Base-by-base conservation (phyloP, 64 coral and sea anemone species). In the Anthopleura sola region DNA sequence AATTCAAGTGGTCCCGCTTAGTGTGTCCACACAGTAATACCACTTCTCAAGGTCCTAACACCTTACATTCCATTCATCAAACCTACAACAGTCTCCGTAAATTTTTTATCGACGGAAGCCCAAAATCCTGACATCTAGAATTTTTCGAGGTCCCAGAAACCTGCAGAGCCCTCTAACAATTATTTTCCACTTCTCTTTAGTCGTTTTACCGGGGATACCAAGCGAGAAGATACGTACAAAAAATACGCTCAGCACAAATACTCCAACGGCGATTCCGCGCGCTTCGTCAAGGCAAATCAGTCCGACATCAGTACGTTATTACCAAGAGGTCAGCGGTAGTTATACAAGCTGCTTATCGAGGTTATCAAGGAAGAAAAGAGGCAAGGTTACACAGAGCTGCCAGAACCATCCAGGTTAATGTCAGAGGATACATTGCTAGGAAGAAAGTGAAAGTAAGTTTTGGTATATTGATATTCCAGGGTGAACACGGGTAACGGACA, bases 311-410 rank as follows among this genome's bases (percentile, higher is more conserved):
- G 17, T 98, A 93, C 90, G 28, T 74, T 0, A 68, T 39, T 46
- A 18, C 84, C 48, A 98, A 86, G 69, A 47, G 37, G 29, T 83
- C 86, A 54, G 51, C 74, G 39, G 18, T 94, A 50, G 49, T 77
- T 16, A 32, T 98, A 32, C 96, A 98, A 56, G 89, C 95, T 31
- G 68, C 86, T 77, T 94, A 94, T 86, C 86, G 92, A 2, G 95
- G 95, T 31, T 75, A 86, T 68, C 31, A 55, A 26, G 85, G 47
- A 75, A 89, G 95, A 44, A 55, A 75, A 68, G n/a, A 77, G 5
- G 69, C 89, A 37, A 80, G 37, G 64, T 37, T 84, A 58, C 40
- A 86, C 26, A 62, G 68, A 14, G 89, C 92, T 3, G 89, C 92
- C 1, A 77, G 86, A 18, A 46, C 37, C 29, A 94, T 94, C 71